Conservation (phyloP, 2,797 vertebrate genomes). For the Alectoris magna region DNA sequence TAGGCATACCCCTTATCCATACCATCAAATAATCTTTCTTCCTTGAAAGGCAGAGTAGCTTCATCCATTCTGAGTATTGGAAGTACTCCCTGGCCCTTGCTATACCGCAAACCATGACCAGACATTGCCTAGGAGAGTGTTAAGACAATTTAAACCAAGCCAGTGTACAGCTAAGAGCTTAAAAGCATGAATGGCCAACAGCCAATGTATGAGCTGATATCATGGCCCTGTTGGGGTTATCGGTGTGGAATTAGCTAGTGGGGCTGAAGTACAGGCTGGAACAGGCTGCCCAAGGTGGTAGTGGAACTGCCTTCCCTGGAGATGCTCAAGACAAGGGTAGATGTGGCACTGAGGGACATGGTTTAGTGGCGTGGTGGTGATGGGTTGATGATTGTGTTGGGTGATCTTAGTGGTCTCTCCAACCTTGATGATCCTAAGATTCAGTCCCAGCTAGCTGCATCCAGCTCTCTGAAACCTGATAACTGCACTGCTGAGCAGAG, state of each 20-base stretch:
- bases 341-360: no score
- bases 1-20: neutral
- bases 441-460: no score
- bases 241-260: neutral
- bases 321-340: no score
- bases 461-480: neutral
- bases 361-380: no score
- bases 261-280: neutral
- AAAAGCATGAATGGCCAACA: neutral
- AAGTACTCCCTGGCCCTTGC: neutral
- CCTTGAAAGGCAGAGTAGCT: neutral
- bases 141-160: neutral
- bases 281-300: no score
- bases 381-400: no score
- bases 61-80: neutral
- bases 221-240: rapidly evolving
- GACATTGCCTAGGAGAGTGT: neutral
- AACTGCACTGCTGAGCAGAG: neutral
- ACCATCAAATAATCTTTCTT: neutral
- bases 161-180: neutral
- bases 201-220: neutral
- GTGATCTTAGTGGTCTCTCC: no score
- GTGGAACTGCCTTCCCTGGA: no score
- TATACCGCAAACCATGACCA: neutral
- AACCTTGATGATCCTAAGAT: no score